Percentiles rank a stretch among this genome's conserved stretches.
Conservation (phyloP, 2,797 vertebrate genomes). For the Oreonectes daqikongensis region DNA sequence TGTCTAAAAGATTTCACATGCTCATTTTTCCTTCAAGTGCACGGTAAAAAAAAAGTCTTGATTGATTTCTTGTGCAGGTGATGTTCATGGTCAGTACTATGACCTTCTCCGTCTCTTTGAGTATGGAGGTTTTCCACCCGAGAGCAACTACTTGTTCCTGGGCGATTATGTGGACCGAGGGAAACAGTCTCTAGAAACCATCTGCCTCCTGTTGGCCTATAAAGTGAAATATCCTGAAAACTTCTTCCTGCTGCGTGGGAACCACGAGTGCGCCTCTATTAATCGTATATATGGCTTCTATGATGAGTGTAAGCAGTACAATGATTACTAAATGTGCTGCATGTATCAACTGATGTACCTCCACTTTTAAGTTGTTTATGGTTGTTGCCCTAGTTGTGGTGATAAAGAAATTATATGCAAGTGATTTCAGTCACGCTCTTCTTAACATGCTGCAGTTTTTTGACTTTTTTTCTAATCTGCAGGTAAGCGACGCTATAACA, state of each 20-base stretch:
- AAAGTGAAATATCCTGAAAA: slow-evolving; percentile 86
- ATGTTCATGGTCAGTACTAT: slow-evolving; percentile 84
- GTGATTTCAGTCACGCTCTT: not conserved
- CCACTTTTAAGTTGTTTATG: not conserved
- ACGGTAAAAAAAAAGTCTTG: not conserved
- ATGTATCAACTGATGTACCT: not conserved
- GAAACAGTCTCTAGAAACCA: slow-evolving; percentile 84
- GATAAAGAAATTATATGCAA: not conserved
- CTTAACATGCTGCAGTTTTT: not conserved
- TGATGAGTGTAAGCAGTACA: slow-evolving; percentile 77
- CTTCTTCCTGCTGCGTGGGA: slow-evolving; percentile 82
- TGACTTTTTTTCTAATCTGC: not conserved
- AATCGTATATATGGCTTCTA: slow-evolving; percentile 86
- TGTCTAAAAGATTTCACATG: not conserved
- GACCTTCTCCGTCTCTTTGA: slow-evolving; percentile 83
- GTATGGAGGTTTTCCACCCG: slow-evolving; percentile 83
- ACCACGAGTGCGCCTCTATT: slow-evolving; percentile 84
- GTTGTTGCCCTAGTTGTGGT: not conserved
- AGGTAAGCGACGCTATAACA: slow-evolving; percentile 97
- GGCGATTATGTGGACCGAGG: slow-evolving; percentile 83
- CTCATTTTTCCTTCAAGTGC: not conserved
- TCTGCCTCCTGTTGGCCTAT: slow-evolving; percentile 82
- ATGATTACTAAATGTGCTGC: not conserved
- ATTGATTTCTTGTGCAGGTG: slow-evolving; percentile 67
- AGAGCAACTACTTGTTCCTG: slow-evolving; percentile 84